These are phyloP conservation scores for Sweltsa coloradensis DNA, from an alignment of 1,140 invertebrate species.

Conservation along the genomic window DNA sequence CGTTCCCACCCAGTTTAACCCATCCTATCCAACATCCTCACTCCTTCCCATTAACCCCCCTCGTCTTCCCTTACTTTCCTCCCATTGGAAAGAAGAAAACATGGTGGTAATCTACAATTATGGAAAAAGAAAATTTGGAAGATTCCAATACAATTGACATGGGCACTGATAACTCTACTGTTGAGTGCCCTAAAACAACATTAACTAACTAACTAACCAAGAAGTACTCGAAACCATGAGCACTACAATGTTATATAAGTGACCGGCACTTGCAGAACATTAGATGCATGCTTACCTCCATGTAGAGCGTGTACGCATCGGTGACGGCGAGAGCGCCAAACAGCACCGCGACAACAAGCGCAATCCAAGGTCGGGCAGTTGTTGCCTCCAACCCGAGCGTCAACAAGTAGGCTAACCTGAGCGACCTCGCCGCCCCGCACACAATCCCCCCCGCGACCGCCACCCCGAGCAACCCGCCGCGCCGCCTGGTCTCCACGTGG, in stretches of 20 bases:
- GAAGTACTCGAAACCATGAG: background rate
- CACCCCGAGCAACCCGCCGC: background rate
- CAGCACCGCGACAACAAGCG: background rate
- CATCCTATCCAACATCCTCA: too few relatives aligned
- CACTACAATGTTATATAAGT: background rate
- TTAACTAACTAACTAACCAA: too few relatives aligned
- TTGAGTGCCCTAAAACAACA: too few relatives aligned
- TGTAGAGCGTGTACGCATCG: background rate
- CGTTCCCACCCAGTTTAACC: too few relatives aligned
- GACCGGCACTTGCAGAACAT: background rate
- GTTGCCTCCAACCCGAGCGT: background rate
- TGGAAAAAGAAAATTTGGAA: too few relatives aligned
- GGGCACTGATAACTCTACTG: too few relatives aligned
- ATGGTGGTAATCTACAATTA: too few relatives aligned
- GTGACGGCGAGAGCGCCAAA: background rate
- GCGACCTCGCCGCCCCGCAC: background rate
- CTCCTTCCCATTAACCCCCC: too few relatives aligned
- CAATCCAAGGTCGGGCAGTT: background rate
- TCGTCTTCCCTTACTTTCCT: too few relatives aligned
- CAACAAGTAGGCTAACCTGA: background rate
- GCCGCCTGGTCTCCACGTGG: background rate
- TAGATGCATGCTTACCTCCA: background rate
- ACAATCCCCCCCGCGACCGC: background rate
- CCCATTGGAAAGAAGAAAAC: too few relatives aligned
- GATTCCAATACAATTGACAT: too few relatives aligned